Percentiles rank a stretch among this genome's conserved stretches.
These are phyloP conservation scores for Pseudomyrmex cubaensis DNA, from an alignment of 1,140 invertebrate genomes.

Conservation along the genomic window DNA sequence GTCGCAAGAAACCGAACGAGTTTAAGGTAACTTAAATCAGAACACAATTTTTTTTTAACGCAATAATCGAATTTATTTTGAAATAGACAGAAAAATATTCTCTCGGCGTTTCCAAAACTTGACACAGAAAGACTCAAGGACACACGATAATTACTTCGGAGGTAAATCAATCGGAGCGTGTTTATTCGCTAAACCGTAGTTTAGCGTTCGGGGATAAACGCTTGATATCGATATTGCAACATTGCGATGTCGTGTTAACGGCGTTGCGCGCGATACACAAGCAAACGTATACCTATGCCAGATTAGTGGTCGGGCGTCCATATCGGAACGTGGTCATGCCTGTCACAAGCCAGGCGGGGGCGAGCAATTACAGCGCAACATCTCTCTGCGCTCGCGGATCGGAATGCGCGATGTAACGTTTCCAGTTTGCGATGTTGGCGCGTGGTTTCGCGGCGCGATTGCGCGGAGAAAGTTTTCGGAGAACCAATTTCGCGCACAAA, in stretches of 20 bases:
- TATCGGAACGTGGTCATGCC: conserved; percentile 62
- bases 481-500: conserved; percentile 12
- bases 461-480: conserved; percentile 28
- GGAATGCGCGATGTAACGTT: conserved; percentile 44
- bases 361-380: conserved; percentile 62
- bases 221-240: conserved; percentile 33
- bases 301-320: conserved; percentile 63
- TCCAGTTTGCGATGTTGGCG: conserved; percentile 2
- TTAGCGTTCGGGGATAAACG: background rate
- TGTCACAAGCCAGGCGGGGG: conserved; percentile 54
- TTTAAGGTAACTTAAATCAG: too few species aligned
- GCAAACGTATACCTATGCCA: conserved; percentile 38
- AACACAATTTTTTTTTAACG: background rate
- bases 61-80: background rate
- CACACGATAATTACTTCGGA: background rate
- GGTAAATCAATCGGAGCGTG: background rate
- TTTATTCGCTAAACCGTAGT: background rate
- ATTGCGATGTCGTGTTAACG: conserved; percentile 55
- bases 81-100: background rate
- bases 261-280: conserved; percentile 44
- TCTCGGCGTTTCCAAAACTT: background rate
- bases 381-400: conserved; percentile 37
- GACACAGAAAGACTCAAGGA: background rate
- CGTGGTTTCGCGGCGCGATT: background rate
- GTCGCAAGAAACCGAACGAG: background rate